Conservation (phyloP, 2,797 vertebrate species). For the Pteropus rufus region DNA sequence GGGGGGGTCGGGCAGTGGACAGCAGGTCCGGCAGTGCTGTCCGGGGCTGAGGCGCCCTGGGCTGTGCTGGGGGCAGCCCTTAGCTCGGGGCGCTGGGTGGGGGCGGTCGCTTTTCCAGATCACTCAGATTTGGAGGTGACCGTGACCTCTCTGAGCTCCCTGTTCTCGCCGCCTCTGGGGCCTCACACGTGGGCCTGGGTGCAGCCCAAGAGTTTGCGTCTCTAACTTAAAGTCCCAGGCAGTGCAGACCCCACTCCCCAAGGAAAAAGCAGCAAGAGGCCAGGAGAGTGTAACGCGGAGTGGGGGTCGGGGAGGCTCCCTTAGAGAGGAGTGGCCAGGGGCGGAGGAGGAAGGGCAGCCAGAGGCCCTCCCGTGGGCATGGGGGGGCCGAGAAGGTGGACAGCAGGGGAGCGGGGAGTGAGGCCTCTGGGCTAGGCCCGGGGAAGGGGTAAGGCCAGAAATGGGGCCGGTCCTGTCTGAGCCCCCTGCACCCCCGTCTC, state of each 20-base stretch:
- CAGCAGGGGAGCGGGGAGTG: too few relatives aligned
- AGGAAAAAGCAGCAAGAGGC: too few relatives aligned
- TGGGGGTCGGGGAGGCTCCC: not conserved
- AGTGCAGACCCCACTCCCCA: not conserved
- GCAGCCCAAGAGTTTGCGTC: too few relatives aligned
- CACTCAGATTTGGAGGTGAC: not conserved
- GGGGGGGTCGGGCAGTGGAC: not conserved
- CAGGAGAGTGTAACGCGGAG: not conserved
- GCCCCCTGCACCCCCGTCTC: not conserved
- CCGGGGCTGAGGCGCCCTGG: not conserved
- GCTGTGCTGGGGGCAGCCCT: rapidly evolving
- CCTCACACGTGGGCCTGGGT: not conserved
- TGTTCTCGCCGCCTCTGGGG: too few relatives aligned
- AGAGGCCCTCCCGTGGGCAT: rapidly evolving
- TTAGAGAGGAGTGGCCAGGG: not conserved
- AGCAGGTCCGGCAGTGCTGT: not conserved
- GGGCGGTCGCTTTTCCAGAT: not conserved
- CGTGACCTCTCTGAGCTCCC: too few relatives aligned
- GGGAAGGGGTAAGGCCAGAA: not conserved
- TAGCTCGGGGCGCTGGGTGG: not conserved
- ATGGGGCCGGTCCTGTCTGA: not conserved
- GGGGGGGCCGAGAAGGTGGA: too few relatives aligned
- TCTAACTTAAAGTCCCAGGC: not conserved
- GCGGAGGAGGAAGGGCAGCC: too few relatives aligned
- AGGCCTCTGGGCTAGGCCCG: not conserved